These are phyloP conservation scores for Liparis tanakae DNA, from an alignment of 2,797 vertebrate genomes.

Conservation along the genomic window DNA sequence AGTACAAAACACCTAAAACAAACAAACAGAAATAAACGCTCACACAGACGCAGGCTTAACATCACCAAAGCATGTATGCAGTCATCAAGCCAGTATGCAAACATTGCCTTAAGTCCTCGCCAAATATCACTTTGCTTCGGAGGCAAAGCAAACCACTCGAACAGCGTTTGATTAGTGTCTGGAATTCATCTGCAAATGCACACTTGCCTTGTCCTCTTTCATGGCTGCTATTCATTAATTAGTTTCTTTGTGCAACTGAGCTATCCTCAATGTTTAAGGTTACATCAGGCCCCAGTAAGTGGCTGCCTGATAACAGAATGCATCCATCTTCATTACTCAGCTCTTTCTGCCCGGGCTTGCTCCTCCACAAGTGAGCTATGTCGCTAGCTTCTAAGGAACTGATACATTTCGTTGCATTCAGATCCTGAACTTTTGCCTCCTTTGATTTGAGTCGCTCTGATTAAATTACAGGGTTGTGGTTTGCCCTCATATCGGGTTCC, in stretches of 20 bases:
- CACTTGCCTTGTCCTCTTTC: slow-evolving; percentile 89
- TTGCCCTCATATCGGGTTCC: slow-evolving; percentile 77
- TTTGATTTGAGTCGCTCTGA: slow-evolving; percentile 89
- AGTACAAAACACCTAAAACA: no score
- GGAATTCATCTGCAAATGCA: slow-evolving; percentile 93
- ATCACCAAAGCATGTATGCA: slow-evolving; percentile 38
- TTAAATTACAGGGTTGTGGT: slow-evolving; percentile 89
- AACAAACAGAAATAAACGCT: slow-evolving; percentile 6
- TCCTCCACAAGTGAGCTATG: slow-evolving; percentile 88
- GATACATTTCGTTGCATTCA: slow-evolving; percentile 91
- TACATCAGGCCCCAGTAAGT: slow-evolving; percentile 95
- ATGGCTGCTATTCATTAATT: slow-evolving; percentile 96
- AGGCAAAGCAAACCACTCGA: slow-evolving; percentile 79
- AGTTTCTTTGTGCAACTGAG: slow-evolving; percentile 94
- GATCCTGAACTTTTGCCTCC: slow-evolving; percentile 93
- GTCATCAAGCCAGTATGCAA: slow-evolving; percentile 65
- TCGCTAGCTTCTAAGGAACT: slow-evolving; percentile 89
- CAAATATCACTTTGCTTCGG: slow-evolving; percentile 65
- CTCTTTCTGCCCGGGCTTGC: slow-evolving; percentile 89
- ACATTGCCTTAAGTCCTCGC: slow-evolving; percentile 57
- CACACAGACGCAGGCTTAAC: slow-evolving; percentile 27
- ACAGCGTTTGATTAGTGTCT: slow-evolving; percentile 89
- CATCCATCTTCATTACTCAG: slow-evolving; percentile 98
- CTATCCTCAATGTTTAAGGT: slow-evolving; percentile 98
- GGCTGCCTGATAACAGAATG: slow-evolving; percentile 95